phyloP scores from a whole-genome alignment of 2,888 invertebrate genomes.

The Nephrotoma guestfalica region DNA sequence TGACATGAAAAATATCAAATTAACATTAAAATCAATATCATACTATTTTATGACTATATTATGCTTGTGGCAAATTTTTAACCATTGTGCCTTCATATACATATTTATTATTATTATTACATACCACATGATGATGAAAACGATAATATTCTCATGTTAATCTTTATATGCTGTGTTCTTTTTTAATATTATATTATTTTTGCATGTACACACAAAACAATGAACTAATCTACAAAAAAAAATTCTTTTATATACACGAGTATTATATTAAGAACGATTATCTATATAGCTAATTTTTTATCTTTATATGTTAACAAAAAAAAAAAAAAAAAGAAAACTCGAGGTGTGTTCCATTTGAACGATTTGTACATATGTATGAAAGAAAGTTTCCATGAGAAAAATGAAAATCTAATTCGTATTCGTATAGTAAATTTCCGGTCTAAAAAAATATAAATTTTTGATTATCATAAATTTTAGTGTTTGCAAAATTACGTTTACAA shows the following conservation, averaged over 20 bases:
- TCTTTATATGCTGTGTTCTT: not conserved
- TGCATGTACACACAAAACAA: not conserved
- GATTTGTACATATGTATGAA: not conserved
- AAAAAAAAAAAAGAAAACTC: not conserved
- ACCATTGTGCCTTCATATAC: not conserved
- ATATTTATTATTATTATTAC: not conserved
- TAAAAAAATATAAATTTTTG: not conserved
- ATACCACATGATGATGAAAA: not conserved
- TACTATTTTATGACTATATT: not conserved
- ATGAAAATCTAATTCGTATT: not conserved
- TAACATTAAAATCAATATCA: not conserved
- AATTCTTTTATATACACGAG: not conserved
- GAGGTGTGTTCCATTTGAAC: constrained; percentile 4
- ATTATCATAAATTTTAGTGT: not conserved
- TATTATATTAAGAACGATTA: not conserved
- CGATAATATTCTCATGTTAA: not conserved
- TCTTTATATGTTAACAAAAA: not conserved
- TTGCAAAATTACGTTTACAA: not conserved
- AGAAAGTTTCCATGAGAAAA: not conserved
- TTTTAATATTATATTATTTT: not conserved
- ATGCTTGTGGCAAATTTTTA: too few species aligned
- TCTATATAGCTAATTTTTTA: not conserved
- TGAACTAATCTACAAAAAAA: not conserved
- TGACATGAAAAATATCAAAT: not conserved
- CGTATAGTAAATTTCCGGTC: not conserved